phyloP scores from a whole-genome alignment of 2,888 invertebrate species.

The Caenorhabditis uteleia region DNA sequence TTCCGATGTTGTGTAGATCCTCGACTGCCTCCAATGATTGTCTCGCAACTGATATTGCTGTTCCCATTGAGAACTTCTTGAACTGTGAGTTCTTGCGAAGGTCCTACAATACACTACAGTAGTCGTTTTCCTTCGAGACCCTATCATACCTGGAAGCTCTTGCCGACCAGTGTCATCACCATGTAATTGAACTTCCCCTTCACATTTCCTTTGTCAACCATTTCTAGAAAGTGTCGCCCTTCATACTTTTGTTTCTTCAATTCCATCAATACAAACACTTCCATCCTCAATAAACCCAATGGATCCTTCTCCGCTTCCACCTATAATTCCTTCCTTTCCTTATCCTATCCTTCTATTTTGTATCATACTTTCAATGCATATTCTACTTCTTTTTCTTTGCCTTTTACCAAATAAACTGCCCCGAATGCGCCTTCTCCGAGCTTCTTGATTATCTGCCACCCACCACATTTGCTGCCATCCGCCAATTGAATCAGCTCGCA shows the following conservation, averaged over 20 bases:
- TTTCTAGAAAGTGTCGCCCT: slow-evolving; percentile 62
- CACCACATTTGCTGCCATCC: slow-evolving; percentile 39
- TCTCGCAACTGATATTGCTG: slow-evolving; percentile 49
- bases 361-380: slow-evolving; percentile 47
- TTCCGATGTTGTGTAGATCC: slow-evolving; percentile 52
- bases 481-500: slow-evolving; percentile 42
- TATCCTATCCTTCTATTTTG: background rate
- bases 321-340: slow-evolving; percentile 8
- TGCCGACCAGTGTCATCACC: slow-evolving; percentile 63
- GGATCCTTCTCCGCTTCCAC: slow-evolving; percentile 59
- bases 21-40: slow-evolving; percentile 53
- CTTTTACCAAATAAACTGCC: slow-evolving; percentile 51
- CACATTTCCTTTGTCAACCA: slow-evolving; percentile 60
- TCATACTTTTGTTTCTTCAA: slow-evolving; percentile 53
- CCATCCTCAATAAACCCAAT: slow-evolving; percentile 62
- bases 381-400: slow-evolving; percentile 35
- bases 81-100: slow-evolving; percentile 36
- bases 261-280: slow-evolving; percentile 61
- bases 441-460: slow-evolving; percentile 49
- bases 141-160: slow-evolving; percentile 34
- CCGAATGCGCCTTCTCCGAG: slow-evolving; percentile 57
- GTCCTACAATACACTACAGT: slow-evolving; percentile 26
- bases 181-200: slow-evolving; percentile 58
- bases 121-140: background rate
- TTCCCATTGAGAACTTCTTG: slow-evolving; percentile 53